A percentile compares a stretch with the other conserved stretches of the same genome.
phyloP scores from a whole-genome alignment of 2,113 vertebrate species.

The rabbit (Oryctolagus cuniculus) region mOryCun1.1 NC_091437.1:16820001-16820500 shows the following conservation, averaged over 20 bases:
- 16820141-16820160: background rate
- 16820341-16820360: background rate
- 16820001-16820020: background rate
- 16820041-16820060: background rate
- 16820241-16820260: background rate
- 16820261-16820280: background rate
- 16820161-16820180: constrained; percentile 2
- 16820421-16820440: background rate
- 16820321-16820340: background rate
- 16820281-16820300: background rate
- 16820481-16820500: constrained; percentile 11
- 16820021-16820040: background rate
- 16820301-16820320: background rate
- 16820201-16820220: background rate
- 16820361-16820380: background rate
- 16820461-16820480: constrained; percentile 16
- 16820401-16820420: constrained; percentile 6
- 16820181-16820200: background rate
- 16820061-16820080: background rate
- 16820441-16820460: background rate
- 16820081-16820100: background rate
- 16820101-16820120: background rate
- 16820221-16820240: constrained; percentile 34
- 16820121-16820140: background rate
- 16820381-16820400: background rate